Evolutionary conservation across 2,797 vertebrate species (phyloP), one percentile per base, ranked within the genome.

Genomic region (Microctenopoma stevenorrisi): DNA sequence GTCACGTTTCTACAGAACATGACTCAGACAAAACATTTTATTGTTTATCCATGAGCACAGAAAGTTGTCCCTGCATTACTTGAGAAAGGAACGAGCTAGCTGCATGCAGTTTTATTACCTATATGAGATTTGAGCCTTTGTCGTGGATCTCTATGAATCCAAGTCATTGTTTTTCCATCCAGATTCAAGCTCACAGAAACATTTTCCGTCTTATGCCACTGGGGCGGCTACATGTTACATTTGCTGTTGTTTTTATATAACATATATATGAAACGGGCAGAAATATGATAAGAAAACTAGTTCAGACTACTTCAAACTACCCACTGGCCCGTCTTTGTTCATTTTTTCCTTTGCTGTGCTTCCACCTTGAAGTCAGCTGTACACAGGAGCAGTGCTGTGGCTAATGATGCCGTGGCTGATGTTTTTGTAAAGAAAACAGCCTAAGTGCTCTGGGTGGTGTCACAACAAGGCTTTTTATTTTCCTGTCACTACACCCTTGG

Each of bases 381-480:
- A 48, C n/a, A 44, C 60, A 40, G 53, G 22, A 64, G 30, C 16
- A 4, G 5, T 30, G 18, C 15, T 51, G 35, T 50, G 73, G 46
- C 51, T 51, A 13, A 42, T 62, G 66, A 82, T 57, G 33, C 2
- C 9, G 33, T 35, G 33, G 33, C 33, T 35, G 33, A 35, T 49
- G 55, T 59, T 76, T 59, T 50, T 53, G 15, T 48, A 7, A 50
- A 66, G 42, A 64, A 65, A 6, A 15, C 22, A 60, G 55, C 38
- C 9, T 2, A 43, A 62, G 13, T 52, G 26, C 64, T 49, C 42
- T 40, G 2, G 59, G 65, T 54, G 44, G 22, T 59, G 53, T 62
- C 52, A 51, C 35, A 59, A 52, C 22, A 4, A 18, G 7, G 2
- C 8, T 16, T 52, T 79, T 63, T 63, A 55, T 81, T 68, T 64